phyloP scores from a whole-genome alignment of 2,113 vertebrate genomes.

The Castor canadensis region DNA sequence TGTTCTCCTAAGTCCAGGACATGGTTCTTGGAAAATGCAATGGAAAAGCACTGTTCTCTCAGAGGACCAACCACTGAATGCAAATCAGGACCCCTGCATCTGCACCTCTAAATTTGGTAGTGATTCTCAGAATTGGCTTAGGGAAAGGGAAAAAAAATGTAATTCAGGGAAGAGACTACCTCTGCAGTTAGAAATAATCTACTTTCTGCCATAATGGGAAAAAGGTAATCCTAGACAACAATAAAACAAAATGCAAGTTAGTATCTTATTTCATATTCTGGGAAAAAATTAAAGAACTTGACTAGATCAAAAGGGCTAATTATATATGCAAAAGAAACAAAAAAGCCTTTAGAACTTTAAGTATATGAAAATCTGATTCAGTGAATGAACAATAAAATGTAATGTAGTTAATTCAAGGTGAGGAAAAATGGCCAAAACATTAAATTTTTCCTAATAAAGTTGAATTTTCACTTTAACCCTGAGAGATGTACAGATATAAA shows the following conservation, averaged over 20 bases:
- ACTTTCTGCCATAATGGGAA: not conserved
- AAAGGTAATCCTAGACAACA: not conserved
- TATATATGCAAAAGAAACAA: not conserved
- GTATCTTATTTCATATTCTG: not conserved
- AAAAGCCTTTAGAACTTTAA: conserved; percentile 7
- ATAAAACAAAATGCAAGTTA: not conserved
- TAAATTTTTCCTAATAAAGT: not conserved
- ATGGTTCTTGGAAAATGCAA: conserved; percentile 39
- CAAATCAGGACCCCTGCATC: not conserved
- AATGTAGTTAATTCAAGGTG: not conserved
- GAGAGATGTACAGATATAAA: not conserved
- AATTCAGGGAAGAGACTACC: not conserved
- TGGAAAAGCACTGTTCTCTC: conserved; percentile 13
- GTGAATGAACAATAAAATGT: conserved; percentile 15
- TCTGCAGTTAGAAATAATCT: not conserved
- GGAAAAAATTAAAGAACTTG: not conserved
- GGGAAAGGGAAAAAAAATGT: not conserved
- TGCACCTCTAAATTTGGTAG: not conserved
- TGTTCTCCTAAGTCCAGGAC: not conserved
- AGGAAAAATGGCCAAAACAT: not conserved
- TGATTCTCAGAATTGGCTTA: conserved; percentile 19
- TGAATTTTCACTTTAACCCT: conserved; percentile 16
- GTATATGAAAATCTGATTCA: not conserved
- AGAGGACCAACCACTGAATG: not conserved
- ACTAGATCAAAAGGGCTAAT: not conserved